Evolutionary conservation across 2,797 vertebrate species (phyloP), one percentile per base, ranked within the genome.

Genomic region (Mustela erminea): DNA sequence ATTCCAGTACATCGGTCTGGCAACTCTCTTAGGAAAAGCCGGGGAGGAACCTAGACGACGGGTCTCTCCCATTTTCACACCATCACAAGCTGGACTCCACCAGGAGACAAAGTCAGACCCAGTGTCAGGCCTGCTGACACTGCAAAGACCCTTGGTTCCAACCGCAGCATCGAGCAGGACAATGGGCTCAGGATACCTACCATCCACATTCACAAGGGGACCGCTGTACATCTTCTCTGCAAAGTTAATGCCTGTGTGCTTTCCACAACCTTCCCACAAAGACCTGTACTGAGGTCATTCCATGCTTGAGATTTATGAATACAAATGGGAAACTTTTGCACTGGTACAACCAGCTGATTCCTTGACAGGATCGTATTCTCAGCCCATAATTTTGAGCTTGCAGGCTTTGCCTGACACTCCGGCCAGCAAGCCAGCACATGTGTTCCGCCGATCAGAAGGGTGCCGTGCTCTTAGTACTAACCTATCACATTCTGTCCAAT

Each of bases 301-400:
- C 8, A 7, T 27, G n/a, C 52, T 29, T 25, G 23, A 78, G 62
- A 52, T 11, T 60, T 52, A 46, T 4, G 3, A 1, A 8, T 35
- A 17, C 17, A 8, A 17, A 6, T 7, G 9, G 2, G 9, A 23
- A n/a, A 11, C 11, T 56, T 43, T 43, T 23, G 38, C 0, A 0
- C 41, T 32, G 10, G 23, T 72, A 2, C 27, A 12, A 35, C 38
- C 52, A 11, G 7, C 3, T 1, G 29, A 25, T 60, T 38, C n/a
- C 87, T 2, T 5, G 13, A 20, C 32, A 15, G 11, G 14, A 68
- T 2, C 2, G 7, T 14, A 0, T 12, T 18, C n/a, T 46, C 81
- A 3, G 14, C 35, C 18, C 20, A 20, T 10, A 29, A 32, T 38
- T 35, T 56, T 23, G 25, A 9, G 12, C 20, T 12, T 0, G 6